Percentiles rank a stretch among this genome's conserved stretches.
These are phyloP conservation scores for Urocitellus parryii DNA, from an alignment of 2,113 vertebrate genomes.

Conservation along the genomic window DNA sequence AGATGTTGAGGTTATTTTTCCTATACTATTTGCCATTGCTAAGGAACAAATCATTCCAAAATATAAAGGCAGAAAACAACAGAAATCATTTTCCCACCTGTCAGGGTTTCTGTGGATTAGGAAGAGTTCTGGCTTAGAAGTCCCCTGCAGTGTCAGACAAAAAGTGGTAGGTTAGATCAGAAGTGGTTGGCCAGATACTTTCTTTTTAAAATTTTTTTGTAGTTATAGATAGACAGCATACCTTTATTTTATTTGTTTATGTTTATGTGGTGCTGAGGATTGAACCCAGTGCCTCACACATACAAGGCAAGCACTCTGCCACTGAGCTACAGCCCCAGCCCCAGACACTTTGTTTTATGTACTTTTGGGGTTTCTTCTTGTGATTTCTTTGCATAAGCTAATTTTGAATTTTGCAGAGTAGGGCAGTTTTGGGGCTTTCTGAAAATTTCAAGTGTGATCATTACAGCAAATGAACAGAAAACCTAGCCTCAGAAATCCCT, in stretches of 20 bases:
- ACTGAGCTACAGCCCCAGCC: too few species aligned
- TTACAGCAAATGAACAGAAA: conserved; percentile 32
- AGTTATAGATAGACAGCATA: too few species aligned
- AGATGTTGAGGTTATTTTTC: background rate
- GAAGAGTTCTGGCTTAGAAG: background rate
- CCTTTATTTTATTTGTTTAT: too few species aligned
- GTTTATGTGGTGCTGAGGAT: too few species aligned
- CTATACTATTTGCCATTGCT: background rate
- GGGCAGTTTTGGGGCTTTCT: background rate
- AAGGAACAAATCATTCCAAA: background rate
- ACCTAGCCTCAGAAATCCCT: background rate
- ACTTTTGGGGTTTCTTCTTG: background rate
- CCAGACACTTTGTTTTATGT: background rate
- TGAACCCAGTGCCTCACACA: too few species aligned
- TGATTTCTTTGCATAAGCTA: background rate
- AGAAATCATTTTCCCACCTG: background rate
- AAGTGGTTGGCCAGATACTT: background rate
- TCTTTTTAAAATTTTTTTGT: background rate
- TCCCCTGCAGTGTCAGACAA: background rate
- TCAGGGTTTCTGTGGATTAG: background rate
- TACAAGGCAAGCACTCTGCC: too few species aligned
- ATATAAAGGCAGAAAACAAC: background rate
- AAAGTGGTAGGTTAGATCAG: background rate
- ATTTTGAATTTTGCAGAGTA: background rate
- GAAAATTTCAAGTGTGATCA: background rate